Percentiles rank a stretch among this genome's conserved stretches.
Conservation (phyloP, 1,140 invertebrate genomes). For the Drosophila takahashii region DNA sequence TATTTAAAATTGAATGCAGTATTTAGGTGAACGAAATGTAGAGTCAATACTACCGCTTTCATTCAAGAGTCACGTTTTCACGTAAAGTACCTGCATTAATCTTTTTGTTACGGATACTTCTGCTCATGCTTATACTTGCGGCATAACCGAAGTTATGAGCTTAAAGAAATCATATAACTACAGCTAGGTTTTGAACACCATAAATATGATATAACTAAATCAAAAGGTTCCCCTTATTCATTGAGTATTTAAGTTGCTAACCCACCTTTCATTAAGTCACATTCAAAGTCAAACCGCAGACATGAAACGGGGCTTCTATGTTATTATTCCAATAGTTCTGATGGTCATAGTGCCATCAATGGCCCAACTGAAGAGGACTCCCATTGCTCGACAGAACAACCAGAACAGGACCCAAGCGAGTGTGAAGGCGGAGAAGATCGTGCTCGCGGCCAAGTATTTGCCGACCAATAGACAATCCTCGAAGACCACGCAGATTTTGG, state of each 20-base stretch:
- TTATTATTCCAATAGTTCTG: neutral
- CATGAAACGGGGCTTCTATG: neutral
- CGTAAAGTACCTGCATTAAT: neutral
- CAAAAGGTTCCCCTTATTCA: neutral
- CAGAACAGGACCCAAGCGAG: neutral
- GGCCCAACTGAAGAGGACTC: neutral
- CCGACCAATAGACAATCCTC: neutral
- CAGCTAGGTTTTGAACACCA: neutral
- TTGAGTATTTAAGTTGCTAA: neutral
- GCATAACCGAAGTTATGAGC: neutral
- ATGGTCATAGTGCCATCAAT: neutral
- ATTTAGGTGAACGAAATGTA: neutral
- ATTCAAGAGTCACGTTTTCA: slow-evolving; percentile 1
- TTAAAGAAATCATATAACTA: neutral
- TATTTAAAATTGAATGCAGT: too few species aligned
- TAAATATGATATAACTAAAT: neutral
- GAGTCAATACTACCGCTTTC: neutral
- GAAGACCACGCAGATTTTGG: neutral
- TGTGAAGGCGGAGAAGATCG: neutral
- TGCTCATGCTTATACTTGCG: neutral
- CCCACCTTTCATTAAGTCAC: neutral
- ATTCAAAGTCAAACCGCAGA: neutral
- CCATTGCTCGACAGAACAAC: neutral
- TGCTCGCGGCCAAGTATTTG: neutral
- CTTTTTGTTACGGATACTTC: neutral